Percentiles rank a stretch among this genome's conserved stretches.
These are phyloP conservation scores for Talpa occidentalis DNA, from an alignment of 2,113 vertebrate genomes.

Conservation along the genomic window DNA sequence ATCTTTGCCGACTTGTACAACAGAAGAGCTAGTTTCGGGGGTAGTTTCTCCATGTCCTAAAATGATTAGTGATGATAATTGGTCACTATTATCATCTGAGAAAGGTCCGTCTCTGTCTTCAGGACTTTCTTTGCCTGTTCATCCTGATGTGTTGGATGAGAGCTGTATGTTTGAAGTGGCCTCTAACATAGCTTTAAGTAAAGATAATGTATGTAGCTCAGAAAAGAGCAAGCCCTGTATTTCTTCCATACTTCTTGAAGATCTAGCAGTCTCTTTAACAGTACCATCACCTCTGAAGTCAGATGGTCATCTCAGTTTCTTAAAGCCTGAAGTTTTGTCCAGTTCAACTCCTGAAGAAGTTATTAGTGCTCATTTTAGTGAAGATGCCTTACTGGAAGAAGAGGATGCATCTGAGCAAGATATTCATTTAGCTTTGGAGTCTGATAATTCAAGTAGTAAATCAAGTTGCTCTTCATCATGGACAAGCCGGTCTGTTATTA, in stretches of 20 bases:
- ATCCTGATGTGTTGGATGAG: constrained; percentile 95
- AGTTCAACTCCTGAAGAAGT: constrained; percentile 90
- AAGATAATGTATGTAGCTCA: constrained; percentile 78
- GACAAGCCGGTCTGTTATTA: constrained; percentile 77
- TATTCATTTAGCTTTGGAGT: constrained; percentile 95
- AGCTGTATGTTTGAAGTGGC: constrained; percentile 96
- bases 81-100: constrained; percentile 91
- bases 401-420: constrained; percentile 97
- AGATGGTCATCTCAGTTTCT: constrained; percentile 96
- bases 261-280: constrained; percentile 96
- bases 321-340: constrained; percentile 87
- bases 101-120: constrained; percentile 84
- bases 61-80: constrained; percentile 86
- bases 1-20: constrained; percentile 62
- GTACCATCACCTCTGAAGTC: constrained; percentile 98
- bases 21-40: constrained; percentile 83
- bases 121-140: constrained; percentile 86
- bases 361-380: constrained; percentile 93
- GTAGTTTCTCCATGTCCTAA: constrained; percentile 86
- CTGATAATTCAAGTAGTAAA: constrained; percentile 94
- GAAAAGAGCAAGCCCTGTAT: constrained; percentile 85
- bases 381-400: constrained; percentile 93
- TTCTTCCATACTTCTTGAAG: constrained; percentile 94
- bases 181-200: constrained; percentile 79
- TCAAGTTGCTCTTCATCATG: constrained; percentile 89